Evolutionary conservation across 1,140 invertebrate species (phyloP), one percentile per base, ranked within the genome.

Genomic region (Lucilia cuprina): DNA sequence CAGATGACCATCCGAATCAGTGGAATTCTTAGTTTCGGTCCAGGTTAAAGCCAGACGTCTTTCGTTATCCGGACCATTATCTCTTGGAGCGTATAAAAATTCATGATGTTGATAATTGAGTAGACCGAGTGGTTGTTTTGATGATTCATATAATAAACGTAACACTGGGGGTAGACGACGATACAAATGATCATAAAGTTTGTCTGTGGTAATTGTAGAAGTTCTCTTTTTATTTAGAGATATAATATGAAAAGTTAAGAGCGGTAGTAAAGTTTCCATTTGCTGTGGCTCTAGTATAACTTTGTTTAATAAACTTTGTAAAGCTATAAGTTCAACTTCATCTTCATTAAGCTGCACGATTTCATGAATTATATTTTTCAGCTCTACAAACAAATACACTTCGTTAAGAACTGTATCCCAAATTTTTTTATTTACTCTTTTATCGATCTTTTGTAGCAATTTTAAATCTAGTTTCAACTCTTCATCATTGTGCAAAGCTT

Each of bases 21-120:
- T 82, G 17, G 55, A 30, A 82, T 82, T 82, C 17, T 82, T 82
- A 2, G 65, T 21, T 70, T 82, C 14, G 10, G 12, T 82, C 82
- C 82, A 82, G 21, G 82, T 82, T 13, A 82, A 49, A 25, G 82
- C n/a, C 55, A 41, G 2, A 13, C 82, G 82, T 65, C 50, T 60
- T 9, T 17, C 30, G 10, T 12, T 82, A 65, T 82, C 82, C 7
- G 82, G 82, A 9, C 82, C 82, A 82, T 82, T 82, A n/a, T 82
- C 82, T 25, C 82, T 50, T 5, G 82, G 82, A 14, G 82, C 82
- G 35, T 82, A 82, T 19, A 82, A 5, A 65, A 30, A 82, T 82
- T 82, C 82, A 50, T 25, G 65, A 14, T 82, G 82, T 4, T 17
- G 30, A 35, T 25, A n/a, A n/a, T 82, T 82, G 9, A 82, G 55